Base-by-base conservation (phyloP, 30 jellyfish, hydroid and myxozoan species). In the Hydractinia symbiolongicarpus region DNA sequence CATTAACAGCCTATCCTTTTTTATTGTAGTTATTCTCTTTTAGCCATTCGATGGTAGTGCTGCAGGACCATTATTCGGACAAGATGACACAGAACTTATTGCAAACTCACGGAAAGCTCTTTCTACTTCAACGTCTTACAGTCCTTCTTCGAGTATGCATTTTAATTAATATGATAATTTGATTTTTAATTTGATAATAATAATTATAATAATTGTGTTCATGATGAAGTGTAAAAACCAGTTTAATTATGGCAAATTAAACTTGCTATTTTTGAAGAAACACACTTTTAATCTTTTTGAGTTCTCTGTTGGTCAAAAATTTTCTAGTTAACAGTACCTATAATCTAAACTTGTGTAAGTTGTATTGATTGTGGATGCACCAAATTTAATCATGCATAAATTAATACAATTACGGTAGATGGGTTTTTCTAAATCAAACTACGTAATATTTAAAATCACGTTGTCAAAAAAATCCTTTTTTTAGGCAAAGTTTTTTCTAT, bases 31-130 rank as follows among this genome's bases (percentile, higher is more conserved):
- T 10, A 19, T 50, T 8, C 7, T 57, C 51, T 57, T 73, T 11
- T 71, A 90, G 97, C 82, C 87, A 66, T 90, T 90, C 55, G 97
- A 90, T 51, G 91, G 94, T 51, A 93, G 84, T 15, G 73, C 81
- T 52, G 71, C 94, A 8, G 89, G 94, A 30, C 69, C 66, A 50
- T 55, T 90, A 52, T 90, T 90, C 66, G 95, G 89, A 8, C 95
- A 90, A 53, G 97, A 90, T 50, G 97, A 86, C 57, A 54, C 94
- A 19, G 97, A 90, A 62, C 79, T 90, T 13, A 84, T 90, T 8
- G 73, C 93, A 20, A 90, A 89, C 69, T 90, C 97, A 9, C 77
- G 97, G 54, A 90, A 90, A 62, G 94, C 94, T 4, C 73, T 90
- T 5, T 90, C 97, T 5, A 74, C 97, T 11, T 77, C 95, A 50